A percentile compares a stretch with the other conserved stretches of the same genome.
Conservation (phyloP, 1,140 invertebrate genomes). For the Manduca sexta region DNA sequence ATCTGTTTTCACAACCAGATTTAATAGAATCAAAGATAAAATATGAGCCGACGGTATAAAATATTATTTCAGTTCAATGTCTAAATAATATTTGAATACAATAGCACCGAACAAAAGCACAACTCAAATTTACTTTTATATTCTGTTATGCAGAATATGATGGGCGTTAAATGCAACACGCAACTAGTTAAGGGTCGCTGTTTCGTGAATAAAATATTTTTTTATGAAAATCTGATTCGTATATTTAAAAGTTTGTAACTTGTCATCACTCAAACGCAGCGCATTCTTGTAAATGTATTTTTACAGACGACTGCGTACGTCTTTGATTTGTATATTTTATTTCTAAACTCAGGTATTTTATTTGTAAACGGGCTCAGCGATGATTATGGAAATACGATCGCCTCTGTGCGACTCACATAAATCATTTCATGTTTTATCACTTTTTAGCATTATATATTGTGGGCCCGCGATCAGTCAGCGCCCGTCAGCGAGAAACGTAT, state of each 20-base stretch:
- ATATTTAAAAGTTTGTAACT: not conserved
- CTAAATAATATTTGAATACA: too few species aligned
- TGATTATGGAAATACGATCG: conserved; percentile 48
- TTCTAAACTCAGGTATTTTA: conserved; percentile 43
- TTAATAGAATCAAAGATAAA: too few species aligned
- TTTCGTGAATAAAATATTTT: not conserved
- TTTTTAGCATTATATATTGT: conserved; percentile 49
- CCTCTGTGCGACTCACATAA: conserved; percentile 45
- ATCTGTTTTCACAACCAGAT: too few species aligned
- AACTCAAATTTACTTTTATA: too few species aligned
- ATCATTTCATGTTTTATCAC: conserved; percentile 55
- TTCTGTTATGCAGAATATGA: too few species aligned
- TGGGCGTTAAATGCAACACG: too few species aligned
- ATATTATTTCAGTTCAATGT: too few species aligned
- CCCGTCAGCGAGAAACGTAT: conserved; percentile 20
- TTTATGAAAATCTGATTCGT: not conserved
- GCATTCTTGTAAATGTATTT: not conserved
- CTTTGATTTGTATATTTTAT: conserved; percentile 19
- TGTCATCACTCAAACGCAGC: not conserved
- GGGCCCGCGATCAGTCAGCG: conserved; percentile 32
- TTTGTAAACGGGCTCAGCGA: conserved; percentile 28
- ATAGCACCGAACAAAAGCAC: too few species aligned
- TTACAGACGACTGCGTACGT: not conserved
- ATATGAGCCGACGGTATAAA: too few species aligned
- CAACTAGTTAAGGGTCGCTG: not conserved